Conservation (phyloP, 2,113 vertebrate species). For the Nibea coibor region DNA sequence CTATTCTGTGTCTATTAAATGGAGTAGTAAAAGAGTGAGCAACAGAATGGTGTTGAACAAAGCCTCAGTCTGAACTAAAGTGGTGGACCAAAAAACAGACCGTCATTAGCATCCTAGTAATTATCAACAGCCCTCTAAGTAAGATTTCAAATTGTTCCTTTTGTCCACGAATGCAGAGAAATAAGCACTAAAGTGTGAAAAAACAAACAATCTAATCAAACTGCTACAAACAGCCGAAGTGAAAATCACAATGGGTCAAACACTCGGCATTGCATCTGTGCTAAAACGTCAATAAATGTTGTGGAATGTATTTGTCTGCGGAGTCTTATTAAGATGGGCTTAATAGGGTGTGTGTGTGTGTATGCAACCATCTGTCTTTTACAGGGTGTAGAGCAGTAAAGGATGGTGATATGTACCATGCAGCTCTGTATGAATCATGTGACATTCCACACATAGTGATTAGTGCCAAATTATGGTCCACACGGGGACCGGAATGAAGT, state of each 20-base stretch:
- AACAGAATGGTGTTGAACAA: background rate
- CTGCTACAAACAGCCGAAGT: background rate
- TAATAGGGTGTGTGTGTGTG: constrained; percentile 28
- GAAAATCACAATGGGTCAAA: background rate
- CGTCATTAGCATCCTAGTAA: background rate
- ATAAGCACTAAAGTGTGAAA: background rate
- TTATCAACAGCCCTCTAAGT: background rate
- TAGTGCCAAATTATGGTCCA: constrained; percentile 66
- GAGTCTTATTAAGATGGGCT: constrained; percentile 48
- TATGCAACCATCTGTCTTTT: constrained; percentile 69
- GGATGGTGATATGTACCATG: constrained; percentile 57
- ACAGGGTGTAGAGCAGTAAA: constrained; percentile 62
- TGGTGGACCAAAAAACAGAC: too few species aligned
- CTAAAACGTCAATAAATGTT: constrained; percentile 6
- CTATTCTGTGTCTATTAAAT: background rate
- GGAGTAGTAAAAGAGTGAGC: too few species aligned
- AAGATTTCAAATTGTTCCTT: background rate
- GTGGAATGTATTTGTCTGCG: constrained; percentile 35
- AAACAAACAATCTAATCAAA: background rate
- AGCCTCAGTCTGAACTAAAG: background rate
- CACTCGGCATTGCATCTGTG: background rate
- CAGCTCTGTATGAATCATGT: constrained; percentile 62
- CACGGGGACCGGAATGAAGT: constrained; percentile 66
- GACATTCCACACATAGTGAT: constrained; percentile 71
- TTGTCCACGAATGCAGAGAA: background rate